Evolutionary conservation across 2,797 vertebrate species (phyloP), one percentile per base, ranked within the genome.

Genomic region (Poecile montanus): DNA sequence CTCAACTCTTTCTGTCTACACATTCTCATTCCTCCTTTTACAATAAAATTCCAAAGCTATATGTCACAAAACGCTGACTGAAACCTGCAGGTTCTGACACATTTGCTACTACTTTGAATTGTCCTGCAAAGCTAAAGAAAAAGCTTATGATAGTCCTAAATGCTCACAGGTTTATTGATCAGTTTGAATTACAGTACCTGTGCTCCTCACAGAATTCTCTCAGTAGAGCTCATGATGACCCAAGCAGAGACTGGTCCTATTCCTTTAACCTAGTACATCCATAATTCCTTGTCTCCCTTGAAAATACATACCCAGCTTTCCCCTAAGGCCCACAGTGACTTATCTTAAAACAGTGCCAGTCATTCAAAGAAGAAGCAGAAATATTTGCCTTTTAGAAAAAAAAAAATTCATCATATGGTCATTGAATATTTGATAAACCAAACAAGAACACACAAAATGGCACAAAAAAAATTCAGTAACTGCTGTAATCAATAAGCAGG

Each of bases 391-490:
- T 97, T 95, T 75, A 67, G 19, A 68, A 76, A 42, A 42, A 42
- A 42, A 17, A 42, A 42, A 42, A 7, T 76, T 85, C 84, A 94
- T 97, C 93, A 93, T 97, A 95, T 96, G 79, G 86, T 91, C 86
- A 94, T 76, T 97, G 96, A 96, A 90, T 96, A 96, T 96, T 96
- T 97, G 89, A 96, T 94, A 97, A 91, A 45, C 45, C 94, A 93
- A 91, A 72, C 30, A 83, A 85, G 79, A 97, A 95, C 83, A 93
- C 76, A 92, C 88, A 95, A 95, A 96, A 92, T 83, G 93, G 93
- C 91, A 95, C 91, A 95, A 94, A 95, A 97, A 97, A 40, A 97
- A 95, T 92, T 96, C 96, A 96, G 62, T 54, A 96, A 96, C 92
- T 91, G 48, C 86, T 88, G 56, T 61, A 90, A 97, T 97, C 97